Evolutionary conservation across 1,140 invertebrate species (phyloP), one percentile per base, ranked within the genome.

Genomic region (Lordiphosa mommai): DNA sequence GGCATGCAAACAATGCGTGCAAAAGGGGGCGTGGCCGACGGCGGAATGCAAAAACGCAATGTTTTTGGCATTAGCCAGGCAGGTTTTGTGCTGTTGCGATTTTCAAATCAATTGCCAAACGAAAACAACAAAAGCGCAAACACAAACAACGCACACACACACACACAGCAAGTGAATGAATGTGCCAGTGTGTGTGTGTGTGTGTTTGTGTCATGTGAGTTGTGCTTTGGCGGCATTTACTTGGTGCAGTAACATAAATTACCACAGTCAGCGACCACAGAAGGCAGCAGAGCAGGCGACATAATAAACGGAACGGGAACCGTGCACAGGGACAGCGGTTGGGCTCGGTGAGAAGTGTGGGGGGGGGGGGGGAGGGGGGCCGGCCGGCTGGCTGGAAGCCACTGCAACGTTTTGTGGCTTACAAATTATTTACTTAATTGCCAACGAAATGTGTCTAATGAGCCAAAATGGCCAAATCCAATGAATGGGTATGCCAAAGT

Each of bases 341-440:
- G 37, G 7, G 27, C 27, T 49, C 30, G 29, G n/a, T 9, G 16
- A 23, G 2, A 32, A 16, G 16, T 13, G 41, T 4, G 12, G 17
- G 20, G 0, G 8, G 8, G 4, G 27, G 6, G 9, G 23, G 3
- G 14, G 53, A 72, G 72, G 66, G 65, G 71, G 66, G 57, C 66
- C 61, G 46, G 48, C 34, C 52, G 38, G 36, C 63, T 37, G 30
- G 30, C 43, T 13, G 50, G 69, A 36, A 49, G 61, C 51, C 61
- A 73, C 63, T 71, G 76, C 71, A 82, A 82, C 76, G 76, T 82
- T 80, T 66, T 82, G 76, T 68, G 76, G 77, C 76, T 64, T 82
- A 70, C 76, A 82, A 82, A 82, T 82, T 82, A 82, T 82, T 82
- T 82, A 82, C 76, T 82, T 82, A 82, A 82, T 82, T 82, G 77